Conservation (phyloP, 2,888 invertebrate genomes). For the Adelphocoris suturalis region DNA sequence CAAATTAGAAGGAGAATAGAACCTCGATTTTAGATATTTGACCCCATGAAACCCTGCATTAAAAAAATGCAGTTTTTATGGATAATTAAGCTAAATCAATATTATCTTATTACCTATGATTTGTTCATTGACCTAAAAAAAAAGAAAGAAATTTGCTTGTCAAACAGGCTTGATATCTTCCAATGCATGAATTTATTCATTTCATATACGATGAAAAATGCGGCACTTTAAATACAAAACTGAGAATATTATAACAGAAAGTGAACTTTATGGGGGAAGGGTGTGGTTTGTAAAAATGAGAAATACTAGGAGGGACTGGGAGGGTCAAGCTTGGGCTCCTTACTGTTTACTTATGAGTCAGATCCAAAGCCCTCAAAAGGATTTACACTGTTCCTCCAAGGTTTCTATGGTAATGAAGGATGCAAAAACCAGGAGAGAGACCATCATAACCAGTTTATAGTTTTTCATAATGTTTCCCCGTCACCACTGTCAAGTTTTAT, state of each 20-base stretch:
- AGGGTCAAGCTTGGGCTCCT: constrained; percentile 35
- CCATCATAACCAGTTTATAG: constrained; percentile 60
- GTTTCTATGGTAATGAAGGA: constrained; percentile 58
- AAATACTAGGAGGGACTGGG: background rate
- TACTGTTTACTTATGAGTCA: constrained; percentile 61
- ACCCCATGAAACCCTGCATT: too few species aligned
- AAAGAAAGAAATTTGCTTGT: too few species aligned
- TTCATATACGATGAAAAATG: too few species aligned
- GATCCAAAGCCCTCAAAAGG: constrained; percentile 26
- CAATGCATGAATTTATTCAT: too few species aligned
- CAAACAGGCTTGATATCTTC: too few species aligned
- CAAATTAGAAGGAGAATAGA: too few species aligned
- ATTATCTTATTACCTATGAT: too few species aligned
- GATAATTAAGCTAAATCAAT: too few species aligned
- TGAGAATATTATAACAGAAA: background rate
- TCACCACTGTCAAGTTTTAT: constrained; percentile 52
- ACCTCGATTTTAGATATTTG: too few species aligned
- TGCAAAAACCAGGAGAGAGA: constrained; percentile 28
- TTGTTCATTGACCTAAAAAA: too few species aligned
- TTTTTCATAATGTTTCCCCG: constrained; percentile 50
- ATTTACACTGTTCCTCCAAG: constrained; percentile 44
- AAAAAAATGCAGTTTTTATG: too few species aligned
- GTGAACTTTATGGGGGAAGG: background rate
- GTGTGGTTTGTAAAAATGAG: background rate
- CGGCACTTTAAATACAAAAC: too few species aligned